Conservation (phyloP, 2,888 invertebrate genomes). For the Piscicola geometra region DNA sequence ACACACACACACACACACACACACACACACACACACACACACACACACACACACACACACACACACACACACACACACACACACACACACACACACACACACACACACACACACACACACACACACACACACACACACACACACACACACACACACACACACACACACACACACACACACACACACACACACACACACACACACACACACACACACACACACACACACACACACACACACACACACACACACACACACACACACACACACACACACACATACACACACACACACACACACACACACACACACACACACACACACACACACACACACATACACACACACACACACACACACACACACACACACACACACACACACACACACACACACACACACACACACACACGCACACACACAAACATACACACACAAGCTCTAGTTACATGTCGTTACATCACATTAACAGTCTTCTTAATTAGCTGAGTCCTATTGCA, state of each 20-base stretch:
- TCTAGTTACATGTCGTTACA: no score
- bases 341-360: slow-evolving; percentile 20
- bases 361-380: slow-evolving; percentile 22
- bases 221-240: slow-evolving; percentile 1
- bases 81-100: slow-evolving; percentile 9
- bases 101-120: slow-evolving; percentile 29
- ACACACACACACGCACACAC: slow-evolving; percentile 2
- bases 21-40: slow-evolving; percentile 21
- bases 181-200: slow-evolving; percentile 16
- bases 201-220: neutral
- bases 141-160: slow-evolving; percentile 23
- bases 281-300: slow-evolving; percentile 12
- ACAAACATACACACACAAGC: slow-evolving; percentile 1
- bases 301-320: slow-evolving; percentile 29
- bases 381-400: slow-evolving; percentile 17
- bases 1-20: slow-evolving; percentile 28
- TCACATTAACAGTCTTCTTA: no score
- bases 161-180: slow-evolving; percentile 23
- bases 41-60: neutral
- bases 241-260: neutral
- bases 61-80: slow-evolving; percentile 23
- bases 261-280: slow-evolving; percentile 23
- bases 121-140: slow-evolving; percentile 32
- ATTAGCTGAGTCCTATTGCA: no score
- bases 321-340: slow-evolving; percentile 31